These are phyloP conservation scores for Elysia crispata DNA, from an alignment of 2,888 invertebrate species.

Conservation along the genomic window DNA sequence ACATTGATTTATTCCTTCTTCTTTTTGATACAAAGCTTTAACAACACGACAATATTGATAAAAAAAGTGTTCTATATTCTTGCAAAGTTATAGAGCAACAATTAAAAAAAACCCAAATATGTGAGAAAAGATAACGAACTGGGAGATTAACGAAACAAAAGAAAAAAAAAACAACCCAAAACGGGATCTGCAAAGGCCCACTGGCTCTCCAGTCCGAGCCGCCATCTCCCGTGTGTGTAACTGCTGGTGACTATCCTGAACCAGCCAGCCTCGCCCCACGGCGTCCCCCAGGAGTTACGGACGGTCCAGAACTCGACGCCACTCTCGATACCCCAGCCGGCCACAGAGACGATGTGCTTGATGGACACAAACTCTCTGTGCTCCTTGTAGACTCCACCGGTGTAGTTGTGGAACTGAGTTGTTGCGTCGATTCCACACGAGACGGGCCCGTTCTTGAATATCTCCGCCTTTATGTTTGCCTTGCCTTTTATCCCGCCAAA, in stretches of 20 bases:
- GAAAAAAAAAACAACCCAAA: too few relatives aligned
- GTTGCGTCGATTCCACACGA: slow-evolving; percentile 55
- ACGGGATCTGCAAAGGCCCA: slow-evolving; percentile 79
- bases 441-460: slow-evolving; percentile 79
- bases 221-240: slow-evolving; percentile 73
- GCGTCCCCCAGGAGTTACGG: slow-evolving; percentile 78
- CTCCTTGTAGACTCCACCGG: too few relatives aligned
- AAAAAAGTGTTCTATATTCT: too few relatives aligned
- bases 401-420: too few relatives aligned
- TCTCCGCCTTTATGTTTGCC: slow-evolving; percentile 79
- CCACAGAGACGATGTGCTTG: slow-evolving; percentile 78
- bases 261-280: slow-evolving; percentile 78
- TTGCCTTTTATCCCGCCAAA: slow-evolving; percentile 77
- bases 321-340: slow-evolving; percentile 78
- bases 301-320: slow-evolving; percentile 78
- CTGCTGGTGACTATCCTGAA: slow-evolving; percentile 79
- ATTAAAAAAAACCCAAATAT: too few relatives aligned
- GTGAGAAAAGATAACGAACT: too few relatives aligned
- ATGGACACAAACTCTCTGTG: slow-evolving; percentile 46
- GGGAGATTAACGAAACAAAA: too few relatives aligned
- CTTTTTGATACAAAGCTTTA: too few relatives aligned
- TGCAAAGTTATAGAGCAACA: too few relatives aligned
- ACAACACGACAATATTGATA: too few relatives aligned
- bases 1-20: too few relatives aligned
- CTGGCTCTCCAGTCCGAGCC: slow-evolving; percentile 77